Evolutionary conservation across 35 echinoderm and acorn worm species (phyloP), one percentile per base, ranked within the genome.

Genomic region (Apostichopus japonicus): DNA sequence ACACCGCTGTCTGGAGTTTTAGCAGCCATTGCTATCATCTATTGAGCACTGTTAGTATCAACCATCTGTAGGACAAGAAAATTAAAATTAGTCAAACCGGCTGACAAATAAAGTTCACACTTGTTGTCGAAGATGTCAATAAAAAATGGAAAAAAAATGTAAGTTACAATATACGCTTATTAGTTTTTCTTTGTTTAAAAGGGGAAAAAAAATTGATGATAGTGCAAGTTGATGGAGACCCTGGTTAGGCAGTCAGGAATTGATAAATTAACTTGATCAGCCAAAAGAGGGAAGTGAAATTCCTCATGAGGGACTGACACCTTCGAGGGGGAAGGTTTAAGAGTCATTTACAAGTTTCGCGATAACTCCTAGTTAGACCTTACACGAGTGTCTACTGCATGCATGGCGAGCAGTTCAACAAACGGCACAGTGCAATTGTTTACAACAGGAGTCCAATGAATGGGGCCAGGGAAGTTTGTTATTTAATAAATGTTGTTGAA

Each of bases 1-100:
- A 91, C 77, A 78, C 90, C 90, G 58, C 90, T 91, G 76, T 91
- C 90, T n/a, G 90, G 90, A 51, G 90, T 91, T 25, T 91, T 79
- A 8, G 86, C 86, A 53, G 90, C 90, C 90, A 91, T 89, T 44
- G 33, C 33, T 44, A 44, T 44, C 33, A 44, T 17, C 67, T 73
- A 57, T 65, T 11, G 24, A n/a, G 6, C 22, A 6, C 71, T 23
- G 71, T 75, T 75, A 19, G 16, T 75, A 75, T 75, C 71, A 75
- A 75, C 71, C 71, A 75, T 75, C 71, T 75, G 71, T 23, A 75
- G 22, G 7, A 19, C 15, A 23, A 75, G n/a, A 75, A 75, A 7
- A 23, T 19, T 6, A 75, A 75, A 75, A 0, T 22, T 75, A 19
- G 71, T 19, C 71, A 21, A 75, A 75, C 71, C 71, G 15, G 15